Evolutionary conservation across 2,113 vertebrate species (phyloP).

Genomic region (Stegostoma tigrinum): DNA sequence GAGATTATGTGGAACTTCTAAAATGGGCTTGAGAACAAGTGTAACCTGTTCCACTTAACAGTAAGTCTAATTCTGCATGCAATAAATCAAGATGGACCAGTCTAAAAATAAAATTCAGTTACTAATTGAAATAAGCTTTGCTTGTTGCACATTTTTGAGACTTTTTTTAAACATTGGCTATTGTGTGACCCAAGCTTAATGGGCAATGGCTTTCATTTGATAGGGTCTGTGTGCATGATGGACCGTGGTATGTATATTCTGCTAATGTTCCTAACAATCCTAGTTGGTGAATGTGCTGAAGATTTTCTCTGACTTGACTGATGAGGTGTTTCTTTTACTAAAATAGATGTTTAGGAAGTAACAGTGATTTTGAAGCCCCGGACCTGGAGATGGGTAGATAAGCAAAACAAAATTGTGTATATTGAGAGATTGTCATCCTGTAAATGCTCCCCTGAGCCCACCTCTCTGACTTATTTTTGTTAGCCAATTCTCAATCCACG

Average conservation of each 20-base stretch:
- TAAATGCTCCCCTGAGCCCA: too few relatives aligned
- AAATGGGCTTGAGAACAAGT: too few relatives aligned
- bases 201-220: not conserved
- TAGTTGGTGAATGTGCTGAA: not conserved
- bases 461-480: too few relatives aligned
- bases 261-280: not conserved
- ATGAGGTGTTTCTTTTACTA: not conserved
- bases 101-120: not conserved
- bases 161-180: too few relatives aligned
- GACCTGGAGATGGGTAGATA: not conserved
- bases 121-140: too few relatives aligned
- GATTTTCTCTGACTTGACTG: not conserved
- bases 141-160: too few relatives aligned
- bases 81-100: not conserved
- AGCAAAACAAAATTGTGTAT: not conserved
- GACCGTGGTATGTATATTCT: not conserved
- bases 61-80: not conserved
- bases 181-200: too few relatives aligned
- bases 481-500: too few relatives aligned
- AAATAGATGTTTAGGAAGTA: not conserved
- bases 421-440: not conserved
- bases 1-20: not conserved
- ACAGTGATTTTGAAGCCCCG: not conserved
- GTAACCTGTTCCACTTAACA: not conserved
- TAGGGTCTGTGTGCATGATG: not conserved